phyloP scores from a whole-genome alignment of 2,888 invertebrate genomes.

The Acutogordius australiensis region DNA sequence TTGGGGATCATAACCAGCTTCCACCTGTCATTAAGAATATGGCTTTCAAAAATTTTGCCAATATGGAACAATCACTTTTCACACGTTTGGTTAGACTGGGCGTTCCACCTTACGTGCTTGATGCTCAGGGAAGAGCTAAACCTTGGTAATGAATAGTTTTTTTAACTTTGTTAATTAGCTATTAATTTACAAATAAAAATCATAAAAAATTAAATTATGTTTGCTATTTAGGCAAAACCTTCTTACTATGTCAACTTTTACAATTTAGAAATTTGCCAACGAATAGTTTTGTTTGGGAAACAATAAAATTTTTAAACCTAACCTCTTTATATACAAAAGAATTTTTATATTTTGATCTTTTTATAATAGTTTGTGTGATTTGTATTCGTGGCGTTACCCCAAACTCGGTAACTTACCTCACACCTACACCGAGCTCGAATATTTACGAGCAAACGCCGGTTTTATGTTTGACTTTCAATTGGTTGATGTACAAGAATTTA shows the following conservation, averaged over 20 bases:
- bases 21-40: slow-evolving; percentile 98
- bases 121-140: slow-evolving; percentile 79
- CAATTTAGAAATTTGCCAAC: too few species aligned
- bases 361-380: slow-evolving; percentile 43
- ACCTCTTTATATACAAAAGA: too few species aligned
- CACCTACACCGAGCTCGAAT: slow-evolving; percentile 51
- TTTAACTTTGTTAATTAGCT: too few species aligned
- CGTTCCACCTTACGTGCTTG: slow-evolving; percentile 80
- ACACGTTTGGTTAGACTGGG: slow-evolving; percentile 76
- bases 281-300: too few species aligned
- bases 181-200: too few species aligned
- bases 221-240: too few species aligned
- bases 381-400: slow-evolving; percentile 87
- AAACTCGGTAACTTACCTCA: slow-evolving; percentile 72
- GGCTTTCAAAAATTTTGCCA: slow-evolving; percentile 98
- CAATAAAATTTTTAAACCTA: too few species aligned
- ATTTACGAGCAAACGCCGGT: slow-evolving; percentile 62
- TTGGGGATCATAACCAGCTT: slow-evolving; percentile 89
- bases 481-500: slow-evolving; percentile 78
- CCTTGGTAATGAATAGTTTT: too few species aligned
- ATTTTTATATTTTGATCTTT: background rate
- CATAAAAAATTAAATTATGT: too few species aligned
- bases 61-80: slow-evolving; percentile 97
- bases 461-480: slow-evolving; percentile 71
- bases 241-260: too few species aligned